Conservation (phyloP, 2,797 vertebrate species). For the Aulostomus chinensis region DNA sequence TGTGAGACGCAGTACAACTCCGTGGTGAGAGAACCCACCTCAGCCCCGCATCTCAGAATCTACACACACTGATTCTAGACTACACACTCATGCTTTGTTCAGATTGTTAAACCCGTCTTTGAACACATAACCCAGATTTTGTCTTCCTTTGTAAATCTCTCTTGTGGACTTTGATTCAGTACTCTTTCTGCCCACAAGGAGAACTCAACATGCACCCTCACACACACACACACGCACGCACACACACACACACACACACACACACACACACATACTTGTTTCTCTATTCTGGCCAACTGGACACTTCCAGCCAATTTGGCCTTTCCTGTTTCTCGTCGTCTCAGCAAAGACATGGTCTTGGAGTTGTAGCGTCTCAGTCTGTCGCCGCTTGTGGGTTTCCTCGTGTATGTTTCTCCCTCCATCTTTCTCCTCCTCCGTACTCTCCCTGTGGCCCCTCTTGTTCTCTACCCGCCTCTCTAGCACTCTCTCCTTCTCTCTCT, state of each 20-base stretch:
- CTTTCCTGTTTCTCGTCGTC: constrained; percentile 77
- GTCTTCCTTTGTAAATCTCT: constrained; percentile 28
- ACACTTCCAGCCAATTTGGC: constrained; percentile 57
- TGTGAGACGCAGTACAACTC: constrained; percentile 90
- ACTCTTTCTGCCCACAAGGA: constrained; percentile 31
- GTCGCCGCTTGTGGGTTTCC: constrained; percentile 73
- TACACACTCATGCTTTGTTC: constrained; percentile 19
- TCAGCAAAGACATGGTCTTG: constrained; percentile 78
- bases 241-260: constrained; percentile 23
- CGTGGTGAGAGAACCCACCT: constrained; percentile 89
- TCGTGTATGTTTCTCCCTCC: constrained; percentile 63
- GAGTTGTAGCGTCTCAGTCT: constrained; percentile 85
- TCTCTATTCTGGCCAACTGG: constrained; percentile 63
- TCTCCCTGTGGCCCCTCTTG: constrained; percentile 27
- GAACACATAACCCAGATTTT: constrained; percentile 26
- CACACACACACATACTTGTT: constrained; percentile 41
- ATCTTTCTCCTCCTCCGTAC: constrained; percentile 34
- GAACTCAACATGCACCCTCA: constrained; percentile 14
- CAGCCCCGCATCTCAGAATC: constrained; percentile 77
- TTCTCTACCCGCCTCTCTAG: constrained; percentile 30
- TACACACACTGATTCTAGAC: constrained; percentile 47
- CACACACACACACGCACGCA: constrained; percentile 17
- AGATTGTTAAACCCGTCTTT: constrained; percentile 19
- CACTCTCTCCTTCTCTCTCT: constrained; percentile 21
- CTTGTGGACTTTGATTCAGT: constrained; percentile 35